Percentiles rank a stretch among this genome's conserved stretches.
These are phyloP conservation scores for Scolanthus callimorphus DNA, from an alignment of 92 coral and sea anemone genomes.

Conservation along the genomic window DNA sequence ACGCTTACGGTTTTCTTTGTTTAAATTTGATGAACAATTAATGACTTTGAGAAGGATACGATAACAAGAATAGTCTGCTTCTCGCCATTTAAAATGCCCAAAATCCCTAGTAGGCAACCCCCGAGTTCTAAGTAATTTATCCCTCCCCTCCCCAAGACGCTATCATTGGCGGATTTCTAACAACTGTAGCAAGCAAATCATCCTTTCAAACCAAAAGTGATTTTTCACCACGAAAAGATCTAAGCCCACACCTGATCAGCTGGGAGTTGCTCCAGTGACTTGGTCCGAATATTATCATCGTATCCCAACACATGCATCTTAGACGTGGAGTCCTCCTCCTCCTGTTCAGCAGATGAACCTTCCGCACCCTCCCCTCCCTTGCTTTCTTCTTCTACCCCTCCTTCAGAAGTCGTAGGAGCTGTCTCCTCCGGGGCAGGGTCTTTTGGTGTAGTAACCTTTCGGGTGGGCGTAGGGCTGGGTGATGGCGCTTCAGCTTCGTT, in stretches of 20 bases:
- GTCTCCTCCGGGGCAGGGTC: not conserved
- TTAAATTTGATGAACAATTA: too few relatives aligned
- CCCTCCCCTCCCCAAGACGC: too few relatives aligned
- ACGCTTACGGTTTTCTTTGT: too few relatives aligned
- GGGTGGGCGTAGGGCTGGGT: slow-evolving; percentile 4
- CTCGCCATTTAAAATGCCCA: too few relatives aligned
- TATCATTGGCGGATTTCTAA: too few relatives aligned
- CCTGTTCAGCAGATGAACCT: slow-evolving; percentile 16
- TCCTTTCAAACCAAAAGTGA: too few relatives aligned
- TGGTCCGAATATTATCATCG: slow-evolving; percentile 87
- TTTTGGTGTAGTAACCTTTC: slow-evolving; percentile 1
- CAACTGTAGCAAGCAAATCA: too few relatives aligned
- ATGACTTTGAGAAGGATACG: too few relatives aligned
- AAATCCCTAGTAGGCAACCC: too few relatives aligned
- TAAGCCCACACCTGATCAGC: slow-evolving; percentile 68
- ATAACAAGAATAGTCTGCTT: too few relatives aligned
- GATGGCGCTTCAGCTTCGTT: not conserved
- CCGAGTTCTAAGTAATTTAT: too few relatives aligned
- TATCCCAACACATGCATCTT: slow-evolving; percentile 92
- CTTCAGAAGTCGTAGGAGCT: slow-evolving; percentile 8
- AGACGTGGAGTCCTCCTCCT: slow-evolving; percentile 47
- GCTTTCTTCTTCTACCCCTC: slow-evolving; percentile 17
- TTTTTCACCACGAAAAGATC: too few relatives aligned
- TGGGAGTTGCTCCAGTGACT: slow-evolving; percentile 50
- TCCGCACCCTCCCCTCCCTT: slow-evolving; percentile 24